phyloP scores from a whole-genome alignment of 2,888 invertebrate species.

The Conchocele bisecta region DNA sequence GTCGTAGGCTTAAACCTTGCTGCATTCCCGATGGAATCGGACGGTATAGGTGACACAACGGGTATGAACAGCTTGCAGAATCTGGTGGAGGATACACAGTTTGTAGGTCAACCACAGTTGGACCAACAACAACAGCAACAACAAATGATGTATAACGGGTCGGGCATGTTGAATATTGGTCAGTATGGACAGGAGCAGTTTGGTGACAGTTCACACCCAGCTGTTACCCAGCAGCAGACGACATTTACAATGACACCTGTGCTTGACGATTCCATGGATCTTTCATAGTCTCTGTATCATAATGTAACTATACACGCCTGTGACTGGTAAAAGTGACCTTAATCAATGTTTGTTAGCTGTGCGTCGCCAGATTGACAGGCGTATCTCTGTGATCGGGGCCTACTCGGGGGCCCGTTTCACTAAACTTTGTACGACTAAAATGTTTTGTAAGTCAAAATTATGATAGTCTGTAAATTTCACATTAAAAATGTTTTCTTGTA shows the following conservation, averaged over 20 bases:
- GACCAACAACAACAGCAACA: constrained; percentile 10
- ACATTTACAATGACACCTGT: constrained; percentile 23
- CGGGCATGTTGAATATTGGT: neutral
- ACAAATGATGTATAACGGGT: constrained; percentile 1
- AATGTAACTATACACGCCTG: too few relatives aligned
- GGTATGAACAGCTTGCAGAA: constrained; percentile 22
- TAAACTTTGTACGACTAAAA: too few relatives aligned
- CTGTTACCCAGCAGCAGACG: constrained; percentile 25
- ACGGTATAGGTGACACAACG: constrained; percentile 9
- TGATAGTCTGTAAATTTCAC: too few relatives aligned
- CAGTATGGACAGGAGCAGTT: neutral
- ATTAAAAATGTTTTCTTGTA: too few relatives aligned
- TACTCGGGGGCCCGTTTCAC: too few relatives aligned
- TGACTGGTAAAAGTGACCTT: too few relatives aligned
- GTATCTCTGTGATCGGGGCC: too few relatives aligned
- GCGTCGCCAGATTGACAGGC: too few relatives aligned
- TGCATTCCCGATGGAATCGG: constrained; percentile 11
- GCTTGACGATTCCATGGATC: constrained; percentile 37
- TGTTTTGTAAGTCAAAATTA: too few relatives aligned
- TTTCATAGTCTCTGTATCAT: too few relatives aligned
- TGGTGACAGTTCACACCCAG: constrained; percentile 2
- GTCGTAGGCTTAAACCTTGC: constrained; percentile 24
- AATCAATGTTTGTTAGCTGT: too few relatives aligned
- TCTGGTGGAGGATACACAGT: constrained; percentile 15
- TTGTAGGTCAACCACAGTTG: neutral